Percentiles rank a stretch among this genome's conserved stretches.
Evolutionary conservation across 2,797 vertebrate genomes (phyloP).

Genomic region (Ptychobarbus kaznakovi): DNA sequence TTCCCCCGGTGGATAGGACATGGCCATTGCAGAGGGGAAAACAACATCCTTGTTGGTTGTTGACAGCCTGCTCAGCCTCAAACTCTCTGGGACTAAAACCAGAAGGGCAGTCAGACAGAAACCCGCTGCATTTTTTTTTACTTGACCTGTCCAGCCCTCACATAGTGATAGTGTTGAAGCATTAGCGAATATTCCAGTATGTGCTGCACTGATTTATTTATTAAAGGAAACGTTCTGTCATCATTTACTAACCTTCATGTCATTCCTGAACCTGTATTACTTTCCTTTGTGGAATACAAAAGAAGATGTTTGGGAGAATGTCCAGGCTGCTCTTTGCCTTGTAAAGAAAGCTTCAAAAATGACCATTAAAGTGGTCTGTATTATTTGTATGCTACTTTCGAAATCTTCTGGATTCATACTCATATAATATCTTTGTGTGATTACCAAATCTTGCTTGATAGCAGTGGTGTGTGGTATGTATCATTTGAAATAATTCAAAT

Average conservation of each 20-base stretch:
- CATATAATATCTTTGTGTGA: too few species aligned
- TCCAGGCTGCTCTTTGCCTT: background rate
- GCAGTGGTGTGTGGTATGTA: too few species aligned
- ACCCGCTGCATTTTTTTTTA: slow-evolving; percentile 44
- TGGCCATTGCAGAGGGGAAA: slow-evolving; percentile 61
- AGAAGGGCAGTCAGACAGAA: slow-evolving; percentile 64
- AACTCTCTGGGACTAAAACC: slow-evolving; percentile 58
- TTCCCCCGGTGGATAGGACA: slow-evolving; percentile 57
- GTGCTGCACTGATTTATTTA: background rate
- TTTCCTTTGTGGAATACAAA: background rate
- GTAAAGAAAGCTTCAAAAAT: background rate
- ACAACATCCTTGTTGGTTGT: slow-evolving; percentile 70
- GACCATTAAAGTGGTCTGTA: background rate
- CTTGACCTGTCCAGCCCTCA: slow-evolving; percentile 14
- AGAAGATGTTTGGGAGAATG: background rate
- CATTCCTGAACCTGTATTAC: background rate
- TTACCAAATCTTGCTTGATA: too few species aligned
- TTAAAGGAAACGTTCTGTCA: background rate
- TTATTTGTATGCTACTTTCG: background rate
- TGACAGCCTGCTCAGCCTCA: slow-evolving; percentile 66
- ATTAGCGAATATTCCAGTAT: background rate
- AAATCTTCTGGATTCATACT: background rate
- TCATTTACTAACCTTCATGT: background rate
- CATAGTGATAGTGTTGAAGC: slow-evolving; percentile 20
- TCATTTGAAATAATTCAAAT: too few species aligned